phyloP scores from a whole-genome alignment of 2,797 vertebrate species.

The Sebastes goodei region DNA sequence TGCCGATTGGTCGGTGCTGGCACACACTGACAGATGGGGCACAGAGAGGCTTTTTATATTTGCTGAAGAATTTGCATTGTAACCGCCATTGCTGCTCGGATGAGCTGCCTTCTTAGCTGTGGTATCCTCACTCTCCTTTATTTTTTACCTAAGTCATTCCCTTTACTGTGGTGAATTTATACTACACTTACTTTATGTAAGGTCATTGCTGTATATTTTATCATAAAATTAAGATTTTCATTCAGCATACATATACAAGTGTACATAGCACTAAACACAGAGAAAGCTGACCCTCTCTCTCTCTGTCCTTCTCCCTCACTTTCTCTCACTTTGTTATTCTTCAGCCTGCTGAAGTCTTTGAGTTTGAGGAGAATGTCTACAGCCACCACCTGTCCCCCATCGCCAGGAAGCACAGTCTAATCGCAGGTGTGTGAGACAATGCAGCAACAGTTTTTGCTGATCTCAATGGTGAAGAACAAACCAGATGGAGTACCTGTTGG shows the following conservation, averaged over 20 bases:
- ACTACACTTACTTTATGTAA: neutral
- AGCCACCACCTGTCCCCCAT: slow-evolving; percentile 96
- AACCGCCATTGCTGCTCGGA: slow-evolving; percentile 46
- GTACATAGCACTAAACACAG: neutral
- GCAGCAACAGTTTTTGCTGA: neutral
- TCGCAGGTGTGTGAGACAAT: slow-evolving; percentile 87
- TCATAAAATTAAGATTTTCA: neutral
- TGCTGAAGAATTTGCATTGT: slow-evolving; percentile 77
- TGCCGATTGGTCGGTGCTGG: slow-evolving; percentile 55
- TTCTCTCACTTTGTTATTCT: slow-evolving; percentile 1
- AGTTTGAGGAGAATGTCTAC: slow-evolving; percentile 93
- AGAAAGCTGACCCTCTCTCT: neutral
- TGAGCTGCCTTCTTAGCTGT: slow-evolving; percentile 39
- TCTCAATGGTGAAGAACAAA: neutral
- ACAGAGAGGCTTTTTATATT: slow-evolving; percentile 68
- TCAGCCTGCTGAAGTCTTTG: slow-evolving; percentile 91
- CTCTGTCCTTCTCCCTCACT: neutral
- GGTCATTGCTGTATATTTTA: slow-evolving; percentile 1
- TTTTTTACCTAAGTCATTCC: slow-evolving; percentile 16
- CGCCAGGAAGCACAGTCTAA: slow-evolving; percentile 93
- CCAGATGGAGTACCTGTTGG: neutral
- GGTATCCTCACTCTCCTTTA: slow-evolving; percentile 8
- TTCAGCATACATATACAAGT: neutral
- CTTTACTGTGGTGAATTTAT: neutral
- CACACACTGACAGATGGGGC: slow-evolving; percentile 65